Conservation (phyloP, 1,140 invertebrate species). For the Drosophila dunni region DNA sequence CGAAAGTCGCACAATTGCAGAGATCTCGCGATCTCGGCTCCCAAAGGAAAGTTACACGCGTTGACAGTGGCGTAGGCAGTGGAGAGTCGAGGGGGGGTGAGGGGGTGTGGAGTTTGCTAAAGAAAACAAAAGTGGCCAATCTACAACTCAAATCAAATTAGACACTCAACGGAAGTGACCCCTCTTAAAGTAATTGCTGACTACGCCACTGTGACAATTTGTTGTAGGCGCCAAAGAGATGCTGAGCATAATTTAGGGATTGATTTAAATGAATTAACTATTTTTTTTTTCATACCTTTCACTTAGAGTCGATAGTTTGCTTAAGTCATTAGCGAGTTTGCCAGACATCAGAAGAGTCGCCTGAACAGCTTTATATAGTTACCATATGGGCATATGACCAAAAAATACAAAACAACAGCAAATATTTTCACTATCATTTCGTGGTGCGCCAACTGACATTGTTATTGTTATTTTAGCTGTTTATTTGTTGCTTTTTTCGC, state of each 20-base stretch:
- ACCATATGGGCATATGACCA: slow-evolving; percentile 62
- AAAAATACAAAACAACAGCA: slow-evolving; percentile 45
- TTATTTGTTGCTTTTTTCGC: slow-evolving; percentile 33
- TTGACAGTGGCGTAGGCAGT: neutral
- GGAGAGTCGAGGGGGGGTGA: too few species aligned
- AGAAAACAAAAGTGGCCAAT: too few species aligned
- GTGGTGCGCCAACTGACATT: slow-evolving; percentile 57
- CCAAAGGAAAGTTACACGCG: slow-evolving; percentile 30
- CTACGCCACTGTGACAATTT: slow-evolving; percentile 11
- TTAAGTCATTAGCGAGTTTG: slow-evolving; percentile 56
- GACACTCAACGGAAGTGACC: neutral
- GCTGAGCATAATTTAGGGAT: slow-evolving; percentile 1
- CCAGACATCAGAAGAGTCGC: neutral
- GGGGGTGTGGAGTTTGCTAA: too few species aligned
- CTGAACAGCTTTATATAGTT: slow-evolving; percentile 1
- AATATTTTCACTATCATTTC: slow-evolving; percentile 82
- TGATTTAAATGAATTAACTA: slow-evolving; percentile 15
- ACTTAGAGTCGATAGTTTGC: slow-evolving; percentile 36
- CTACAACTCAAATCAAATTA: too few species aligned
- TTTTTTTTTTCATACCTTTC: slow-evolving; percentile 32
- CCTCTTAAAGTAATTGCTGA: neutral
- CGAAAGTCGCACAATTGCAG: slow-evolving; percentile 54
- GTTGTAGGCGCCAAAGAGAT: neutral
- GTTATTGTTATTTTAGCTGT: slow-evolving; percentile 52
- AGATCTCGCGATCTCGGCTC: slow-evolving; percentile 7